Conservation (phyloP, 2,888 invertebrate species). For the Drosophila cyrtoloma region DNA sequence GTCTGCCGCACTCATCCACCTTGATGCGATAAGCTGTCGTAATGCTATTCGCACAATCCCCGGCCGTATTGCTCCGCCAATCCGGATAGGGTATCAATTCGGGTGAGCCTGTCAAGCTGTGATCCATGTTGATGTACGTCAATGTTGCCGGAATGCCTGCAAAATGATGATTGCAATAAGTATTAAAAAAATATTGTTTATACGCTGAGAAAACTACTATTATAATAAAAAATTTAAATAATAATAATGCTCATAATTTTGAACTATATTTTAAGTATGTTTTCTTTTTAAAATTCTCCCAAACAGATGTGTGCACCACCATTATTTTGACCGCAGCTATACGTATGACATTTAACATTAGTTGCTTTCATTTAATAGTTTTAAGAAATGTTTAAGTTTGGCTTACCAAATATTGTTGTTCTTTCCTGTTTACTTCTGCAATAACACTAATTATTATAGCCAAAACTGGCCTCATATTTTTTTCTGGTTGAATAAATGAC, state of each 20-base stretch:
- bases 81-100: constrained; percentile 92
- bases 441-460: too few species aligned
- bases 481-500: not conserved
- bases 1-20: constrained; percentile 91
- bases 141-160: constrained; percentile 92
- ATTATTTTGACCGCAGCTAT: not conserved
- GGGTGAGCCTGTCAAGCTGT: constrained; percentile 89
- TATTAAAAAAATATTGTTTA: not conserved
- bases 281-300: not conserved
- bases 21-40: constrained; percentile 93
- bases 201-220: too few species aligned
- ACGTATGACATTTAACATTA: not conserved
- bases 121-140: constrained; percentile 91
- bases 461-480: not conserved
- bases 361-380: not conserved
- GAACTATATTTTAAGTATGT: not conserved
- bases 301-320: not conserved
- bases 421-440: not conserved
- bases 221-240: too few species aligned
- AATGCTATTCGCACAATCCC: constrained; percentile 90
- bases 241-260: not conserved
- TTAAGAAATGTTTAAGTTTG: not conserved
- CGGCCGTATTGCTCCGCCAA: constrained; percentile 90
- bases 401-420: not conserved
- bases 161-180: constrained; percentile 13